A percentile compares a stretch with the other conserved stretches of the same genome.
Evolutionary conservation across 2,113 vertebrate genomes (phyloP).

Genomic region (Lethenteron reissneri): DNA sequence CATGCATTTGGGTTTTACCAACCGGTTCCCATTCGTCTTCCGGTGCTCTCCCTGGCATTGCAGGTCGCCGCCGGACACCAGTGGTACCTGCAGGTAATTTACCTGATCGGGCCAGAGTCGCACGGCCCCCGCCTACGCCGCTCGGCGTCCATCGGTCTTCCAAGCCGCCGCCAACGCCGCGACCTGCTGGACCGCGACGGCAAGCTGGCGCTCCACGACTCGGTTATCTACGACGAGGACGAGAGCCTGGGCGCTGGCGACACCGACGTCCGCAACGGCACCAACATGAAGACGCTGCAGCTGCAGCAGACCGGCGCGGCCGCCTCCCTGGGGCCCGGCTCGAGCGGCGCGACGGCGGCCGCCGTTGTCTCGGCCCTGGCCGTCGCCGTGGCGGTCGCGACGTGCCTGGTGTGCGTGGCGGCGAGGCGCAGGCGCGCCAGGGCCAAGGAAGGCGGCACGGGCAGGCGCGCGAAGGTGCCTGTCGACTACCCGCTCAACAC

Average conservation of each 20-base stretch:
- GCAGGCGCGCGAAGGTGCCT: not conserved
- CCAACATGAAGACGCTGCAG: conserved; percentile 74
- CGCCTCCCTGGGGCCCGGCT: not conserved
- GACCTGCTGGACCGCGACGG: conserved; percentile 36
- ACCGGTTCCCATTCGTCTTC: not conserved
- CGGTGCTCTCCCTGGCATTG: not conserved
- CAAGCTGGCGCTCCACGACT: conserved; percentile 37
- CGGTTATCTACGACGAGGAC: conserved; percentile 81
- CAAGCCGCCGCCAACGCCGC: conserved; percentile 28
- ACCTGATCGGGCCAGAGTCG: conserved; percentile 61
- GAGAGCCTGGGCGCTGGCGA: conserved; percentile 23
- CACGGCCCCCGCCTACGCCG: conserved; percentile 48
- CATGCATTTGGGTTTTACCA: not conserved
- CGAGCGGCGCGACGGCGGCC: not conserved
- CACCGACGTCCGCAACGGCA: conserved; percentile 63
- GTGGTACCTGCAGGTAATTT: conserved; percentile 96
- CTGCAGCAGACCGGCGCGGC: conserved; percentile 35
- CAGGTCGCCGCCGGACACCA: conserved; percentile 94
- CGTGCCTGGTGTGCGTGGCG: too few species aligned
- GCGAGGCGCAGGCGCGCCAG: not conserved
- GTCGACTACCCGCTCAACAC: conserved; percentile 69
- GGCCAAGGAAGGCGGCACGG: not conserved
- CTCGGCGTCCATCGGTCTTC: conserved; percentile 17
- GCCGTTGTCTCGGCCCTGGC: not conserved
- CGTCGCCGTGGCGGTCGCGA: not conserved